phyloP scores from a whole-genome alignment of 2,113 vertebrate species.

The Nicator chloris region DNA sequence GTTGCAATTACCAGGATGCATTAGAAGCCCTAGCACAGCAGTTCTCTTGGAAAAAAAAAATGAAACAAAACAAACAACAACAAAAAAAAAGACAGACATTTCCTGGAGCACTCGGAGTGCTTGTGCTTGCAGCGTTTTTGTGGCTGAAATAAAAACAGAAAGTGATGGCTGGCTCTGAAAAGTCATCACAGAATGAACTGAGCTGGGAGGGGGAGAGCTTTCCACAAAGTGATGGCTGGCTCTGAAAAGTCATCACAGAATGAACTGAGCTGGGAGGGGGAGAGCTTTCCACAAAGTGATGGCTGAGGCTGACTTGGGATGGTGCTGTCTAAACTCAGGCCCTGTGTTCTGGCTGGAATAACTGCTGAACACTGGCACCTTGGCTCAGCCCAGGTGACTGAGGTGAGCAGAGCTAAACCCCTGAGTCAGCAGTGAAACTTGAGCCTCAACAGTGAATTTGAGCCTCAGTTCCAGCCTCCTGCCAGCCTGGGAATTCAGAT shows the following conservation, averaged over 20 bases:
- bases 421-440: not conserved
- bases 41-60: not conserved
- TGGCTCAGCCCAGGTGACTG: not conserved
- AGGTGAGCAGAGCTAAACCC: not conserved
- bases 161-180: not conserved
- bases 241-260: not conserved
- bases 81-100: constrained; percentile 3
- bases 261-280: not conserved
- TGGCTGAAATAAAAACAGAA: constrained; percentile 33
- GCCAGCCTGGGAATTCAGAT: not conserved
- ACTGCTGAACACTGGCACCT: not conserved
- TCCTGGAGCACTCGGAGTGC: constrained; percentile 36
- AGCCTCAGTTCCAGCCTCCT: not conserved
- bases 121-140: constrained; percentile 3
- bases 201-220: not conserved
- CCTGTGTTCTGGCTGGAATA: not conserved
- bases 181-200: not conserved
- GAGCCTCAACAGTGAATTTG: too few species aligned
- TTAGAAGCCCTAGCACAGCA: constrained; percentile 35
- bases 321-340: not conserved
- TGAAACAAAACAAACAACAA: not conserved
- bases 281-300: not conserved
- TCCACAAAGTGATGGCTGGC: not conserved
- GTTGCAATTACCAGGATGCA: constrained; percentile 30
- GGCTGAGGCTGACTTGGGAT: not conserved